Base-by-base conservation (phyloP, 1,140 invertebrate species). In the Ptiloglossa arizonensis region DNA sequence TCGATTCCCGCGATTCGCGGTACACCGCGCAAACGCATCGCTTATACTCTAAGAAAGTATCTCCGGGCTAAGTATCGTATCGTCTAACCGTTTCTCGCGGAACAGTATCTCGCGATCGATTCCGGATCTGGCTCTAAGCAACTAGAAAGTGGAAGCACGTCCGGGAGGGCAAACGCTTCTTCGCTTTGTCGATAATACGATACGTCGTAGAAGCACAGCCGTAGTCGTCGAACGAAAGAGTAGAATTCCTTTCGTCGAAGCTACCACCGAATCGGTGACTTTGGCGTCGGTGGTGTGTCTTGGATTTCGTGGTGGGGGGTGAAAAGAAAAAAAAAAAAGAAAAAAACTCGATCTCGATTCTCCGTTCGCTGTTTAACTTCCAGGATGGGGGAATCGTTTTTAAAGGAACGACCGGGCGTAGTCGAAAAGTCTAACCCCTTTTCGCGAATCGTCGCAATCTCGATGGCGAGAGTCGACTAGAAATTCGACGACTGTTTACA, bases 401-500 rank as follows among this genome's bases (percentile, higher is more conserved):
- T 2, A 29, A 50, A 54, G n/a, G 5, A 32, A 50, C 24, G 44
- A n/a, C 2, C 24, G 5, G 5, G 22, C 52, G 52, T 3, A 13
- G n/a, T 27, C n/a, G n/a, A n/a, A n/a, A n/a, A n/a, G n/a, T n/a
- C n/a, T n/a, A n/a, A n/a, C 13, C 13, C 48, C 2, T 50, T 59
- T 46, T 9, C 6, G 8, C 13, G 22, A 13, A 2, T 1, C 41
- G 41, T 38, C 44, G 44, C 15, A 17, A 71, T 76, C 54, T 77
- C 29, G 62, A 54, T n/a, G 27, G 15, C 64, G 38, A 13, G 46
- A 1, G 17, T 48, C 46, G 5, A 15, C 9, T 44, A 11, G 63
- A 78, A 79, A 71, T 68, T 81, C 52, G 46, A 68, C 38, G 56
- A 72, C 60, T 75, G 72, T 86, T 82, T 77, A 78, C 79, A 41